Conservation (phyloP, 2,797 vertebrate genomes). For the Enteromius trimaculatus region DNA sequence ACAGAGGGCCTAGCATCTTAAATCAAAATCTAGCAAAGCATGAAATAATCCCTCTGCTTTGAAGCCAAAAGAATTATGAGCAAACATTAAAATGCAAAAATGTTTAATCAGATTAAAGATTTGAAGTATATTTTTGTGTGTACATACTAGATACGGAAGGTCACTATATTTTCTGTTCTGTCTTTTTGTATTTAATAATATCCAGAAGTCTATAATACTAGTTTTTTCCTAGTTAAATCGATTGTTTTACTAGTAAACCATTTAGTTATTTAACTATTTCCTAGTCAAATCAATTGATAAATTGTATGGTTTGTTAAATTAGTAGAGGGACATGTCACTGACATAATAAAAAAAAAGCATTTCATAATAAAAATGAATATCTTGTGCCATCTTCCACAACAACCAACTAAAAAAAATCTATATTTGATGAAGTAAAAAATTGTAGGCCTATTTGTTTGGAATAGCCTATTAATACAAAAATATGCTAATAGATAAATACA, state of each 20-base stretch:
- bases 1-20: conserved; percentile 38
- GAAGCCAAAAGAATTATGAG: conserved; percentile 15
- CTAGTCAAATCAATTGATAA: not conserved
- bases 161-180: not conserved
- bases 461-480: not conserved
- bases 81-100: conserved; percentile 29
- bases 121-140: conserved; percentile 34
- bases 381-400: not conserved
- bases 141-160: not conserved
- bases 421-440: not conserved
- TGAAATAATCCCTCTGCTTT: conserved; percentile 42
- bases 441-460: not conserved
- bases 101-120: conserved; percentile 16
- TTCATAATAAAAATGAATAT: not conserved
- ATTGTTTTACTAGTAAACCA: too few relatives aligned
- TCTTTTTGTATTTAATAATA: not conserved
- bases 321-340: not conserved
- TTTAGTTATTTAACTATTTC: too few relatives aligned
- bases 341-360: not conserved
- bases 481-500: not conserved
- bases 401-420: not conserved
- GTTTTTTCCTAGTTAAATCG: not conserved
- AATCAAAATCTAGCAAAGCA: conserved; percentile 39
- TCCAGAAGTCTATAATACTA: not conserved
- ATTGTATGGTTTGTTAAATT: not conserved